Evolutionary conservation across 1,140 invertebrate species (phyloP), one percentile per base, ranked within the genome.

Genomic region (Contarinia nasturtii): DNA sequence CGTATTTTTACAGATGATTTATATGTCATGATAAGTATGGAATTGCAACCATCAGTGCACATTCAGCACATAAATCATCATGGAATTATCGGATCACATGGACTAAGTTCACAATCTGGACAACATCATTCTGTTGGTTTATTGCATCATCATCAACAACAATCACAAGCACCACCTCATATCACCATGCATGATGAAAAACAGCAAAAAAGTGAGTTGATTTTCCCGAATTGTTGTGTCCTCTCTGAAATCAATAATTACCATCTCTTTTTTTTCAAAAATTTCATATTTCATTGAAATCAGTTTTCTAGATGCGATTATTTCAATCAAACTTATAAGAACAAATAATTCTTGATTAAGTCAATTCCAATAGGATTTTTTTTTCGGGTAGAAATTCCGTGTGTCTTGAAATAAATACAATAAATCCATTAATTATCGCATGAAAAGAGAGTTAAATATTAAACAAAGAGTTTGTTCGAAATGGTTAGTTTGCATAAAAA

Each of bases 11-110:
- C 36, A 38, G 15, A n/a, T n/a, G 56, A 45, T 51, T 43, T 49
- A 52, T 19, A 51, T 53, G 53, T 51, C 55, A 59, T 56, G 54
- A 52, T 59, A 45, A 61, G 51, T 51, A 61, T 61, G 59, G 59
- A 61, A 51, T 55, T 61, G 53, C 59, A 61, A 52, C 53, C 58
- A 47, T 48, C 56, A 38, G 44, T 41, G 46, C 58, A 52, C 19
- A 50, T 54, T 52, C 54, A 55, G 45, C 53, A 51, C 54, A 52
- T 51, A 33, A 48, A 45, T 41, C 48, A 49, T 45, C 27, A 27
- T 27, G 27, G 27, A 27, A 27, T 27, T 27, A 27, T 27, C 27
- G 27, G 27, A 27, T 33, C 36, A 2, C 48, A 61, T 53, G 58
- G 55, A 46, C 49, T 61, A 36, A 49, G 52, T 22, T 46, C 54